Evolutionary conservation across 2,888 invertebrate genomes (phyloP), one percentile per base, ranked within the genome.

Genomic region (Parnassius orleans): DNA sequence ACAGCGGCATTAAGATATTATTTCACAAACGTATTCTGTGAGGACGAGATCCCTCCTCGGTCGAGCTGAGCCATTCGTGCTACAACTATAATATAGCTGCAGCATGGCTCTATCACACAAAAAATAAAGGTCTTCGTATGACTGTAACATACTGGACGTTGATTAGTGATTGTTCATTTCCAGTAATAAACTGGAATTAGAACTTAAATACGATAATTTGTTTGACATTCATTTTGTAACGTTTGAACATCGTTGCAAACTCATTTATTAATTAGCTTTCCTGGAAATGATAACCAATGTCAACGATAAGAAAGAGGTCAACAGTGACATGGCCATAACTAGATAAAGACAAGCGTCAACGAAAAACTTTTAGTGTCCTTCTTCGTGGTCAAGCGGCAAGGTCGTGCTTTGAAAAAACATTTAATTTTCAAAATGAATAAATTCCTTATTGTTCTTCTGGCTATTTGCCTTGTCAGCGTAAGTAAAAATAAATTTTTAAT

Each of bases 391-490:
- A 65, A 47, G 66, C 61, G 76, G 65, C 44, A 58, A 74, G 67
- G 77, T 78, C 73, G 77, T 74, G 60, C 14, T 10, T 54, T 5
- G 41, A n/a, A 1, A n/a, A 2, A 2, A 12, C 12, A 48, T 14
- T 2, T 1, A 61, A 65, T 53, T 57, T 19, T 61, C 70, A 85
- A 74, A 43, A 88, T 88, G 87, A 83, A 86, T 71, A 88, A 87
- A 66, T 65, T 77, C 3, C 64, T 87, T 11, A 72, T 87, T 53
- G 66, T 87, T 2, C 61, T 87, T 48, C 61, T 89, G 75, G 85
- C 81, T 53, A 70, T 87, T 48, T 86, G 86, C 79, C 81, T 89
- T 63, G 72, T 83, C 63, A 79, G 77, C 65, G 86, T 87, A 61
- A 83, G 85, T 85, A 72, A 15, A 15, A 2, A 7, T 14, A 9